These are phyloP conservation scores for Thymelicus acteon DNA, from an alignment of 2,888 invertebrate genomes.

Conservation along the genomic window DNA sequence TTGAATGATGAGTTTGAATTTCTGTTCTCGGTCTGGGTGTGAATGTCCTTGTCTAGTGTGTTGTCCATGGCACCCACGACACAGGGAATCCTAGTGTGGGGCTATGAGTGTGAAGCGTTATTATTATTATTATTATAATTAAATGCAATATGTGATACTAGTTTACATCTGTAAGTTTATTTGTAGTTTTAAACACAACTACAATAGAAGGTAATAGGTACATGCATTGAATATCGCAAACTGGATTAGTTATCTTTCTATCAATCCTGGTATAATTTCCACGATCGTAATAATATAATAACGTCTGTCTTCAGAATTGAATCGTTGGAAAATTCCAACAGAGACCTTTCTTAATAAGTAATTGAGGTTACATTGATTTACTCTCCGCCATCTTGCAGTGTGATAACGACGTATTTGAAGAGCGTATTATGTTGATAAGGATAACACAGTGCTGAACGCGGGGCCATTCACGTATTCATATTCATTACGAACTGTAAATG, in stretches of 20 bases:
- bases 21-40: too few species aligned
- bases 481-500: too few species aligned
- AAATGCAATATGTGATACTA: too few species aligned
- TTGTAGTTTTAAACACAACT: too few species aligned
- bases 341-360: conserved; percentile 77
- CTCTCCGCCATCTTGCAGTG: conserved; percentile 66
- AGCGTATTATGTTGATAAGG: conserved; percentile 42
- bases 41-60: too few species aligned
- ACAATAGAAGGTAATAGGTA: too few species aligned
- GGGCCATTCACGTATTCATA: conserved; percentile 25
- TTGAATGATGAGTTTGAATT: too few species aligned
- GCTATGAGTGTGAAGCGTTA: too few species aligned
- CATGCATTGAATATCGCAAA: background rate
- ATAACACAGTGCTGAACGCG: conserved; percentile 4
- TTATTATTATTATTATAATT: too few species aligned
- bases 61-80: too few species aligned
- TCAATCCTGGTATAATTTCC: conserved; percentile 25
- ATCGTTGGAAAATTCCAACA: conserved; percentile 73
- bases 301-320: conserved; percentile 43
- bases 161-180: too few species aligned
- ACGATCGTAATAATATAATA: conserved; percentile 28
- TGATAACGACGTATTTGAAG: conserved; percentile 73
- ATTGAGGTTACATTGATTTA: conserved; percentile 83
- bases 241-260: conserved; percentile 15
- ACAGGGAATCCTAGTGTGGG: too few species aligned